These are phyloP conservation scores for Morone saxatilis DNA, from an alignment of 2,113 vertebrate species.

Conservation along the genomic window DNA sequence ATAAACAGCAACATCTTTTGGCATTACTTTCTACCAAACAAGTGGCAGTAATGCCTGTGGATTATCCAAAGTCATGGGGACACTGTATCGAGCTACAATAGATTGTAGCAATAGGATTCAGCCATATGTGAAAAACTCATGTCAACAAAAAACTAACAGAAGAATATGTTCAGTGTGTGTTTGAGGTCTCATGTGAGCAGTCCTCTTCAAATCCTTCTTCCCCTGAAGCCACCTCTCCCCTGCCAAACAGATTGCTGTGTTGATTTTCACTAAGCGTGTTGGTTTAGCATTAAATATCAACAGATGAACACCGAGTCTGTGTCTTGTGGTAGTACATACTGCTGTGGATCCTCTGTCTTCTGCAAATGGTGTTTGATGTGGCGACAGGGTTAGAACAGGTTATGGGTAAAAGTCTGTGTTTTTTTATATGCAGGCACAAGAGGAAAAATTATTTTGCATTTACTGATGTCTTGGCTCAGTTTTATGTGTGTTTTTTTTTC, in stretches of 20 bases:
- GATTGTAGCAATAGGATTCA: not conserved
- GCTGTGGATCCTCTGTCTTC: constrained; percentile 1
- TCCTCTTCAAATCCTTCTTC: constrained; percentile 15
- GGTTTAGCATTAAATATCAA: constrained; percentile 55
- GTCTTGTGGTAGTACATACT: constrained; percentile 12
- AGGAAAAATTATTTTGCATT: not conserved
- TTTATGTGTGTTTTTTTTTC: not conserved
- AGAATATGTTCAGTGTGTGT: not conserved
- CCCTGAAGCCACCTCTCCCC: constrained; percentile 53
- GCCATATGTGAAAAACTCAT: not conserved
- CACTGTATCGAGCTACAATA: not conserved
- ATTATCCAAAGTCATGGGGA: not conserved
- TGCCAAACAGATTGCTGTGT: constrained; percentile 68
- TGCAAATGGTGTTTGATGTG: not conserved
- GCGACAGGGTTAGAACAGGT: not conserved
- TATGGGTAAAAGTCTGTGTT: not conserved
- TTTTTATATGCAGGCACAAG: not conserved
- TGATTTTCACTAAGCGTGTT: constrained; percentile 66
- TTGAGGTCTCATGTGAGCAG: constrained; percentile 27
- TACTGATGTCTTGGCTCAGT: not conserved
- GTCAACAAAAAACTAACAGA: not conserved
- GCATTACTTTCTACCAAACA: not conserved
- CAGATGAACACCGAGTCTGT: constrained; percentile 28
- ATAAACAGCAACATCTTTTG: not conserved
- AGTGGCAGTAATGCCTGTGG: not conserved